Evolutionary conservation across 2,113 vertebrate genomes (phyloP).

Genomic region (Psettodes erumei): DNA sequence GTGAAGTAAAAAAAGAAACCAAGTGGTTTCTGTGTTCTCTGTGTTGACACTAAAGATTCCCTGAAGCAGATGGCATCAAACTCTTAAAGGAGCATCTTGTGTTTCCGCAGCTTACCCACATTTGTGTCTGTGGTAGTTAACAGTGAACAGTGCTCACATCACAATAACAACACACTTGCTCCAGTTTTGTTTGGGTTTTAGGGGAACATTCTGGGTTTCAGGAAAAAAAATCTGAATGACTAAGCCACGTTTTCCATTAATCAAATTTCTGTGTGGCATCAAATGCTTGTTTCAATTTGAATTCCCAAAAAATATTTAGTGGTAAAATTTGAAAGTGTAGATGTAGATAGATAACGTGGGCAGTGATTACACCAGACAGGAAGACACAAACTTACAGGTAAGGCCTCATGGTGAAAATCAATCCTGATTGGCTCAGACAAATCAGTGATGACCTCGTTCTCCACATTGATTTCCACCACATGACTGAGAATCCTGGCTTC

Average conservation of each 20-base stretch:
- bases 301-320: neutral
- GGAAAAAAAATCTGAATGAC: too few relatives aligned
- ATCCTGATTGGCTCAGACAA: constrained; percentile 76
- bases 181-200: neutral
- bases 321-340: neutral
- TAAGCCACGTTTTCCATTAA: neutral
- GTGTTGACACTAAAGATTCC: neutral
- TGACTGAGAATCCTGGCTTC: constrained; percentile 40
- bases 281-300: neutral
- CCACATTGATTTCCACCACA: constrained; percentile 79
- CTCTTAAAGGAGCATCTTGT: neutral
- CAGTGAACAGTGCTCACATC: neutral
- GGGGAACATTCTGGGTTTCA: neutral
- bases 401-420: constrained; percentile 65
- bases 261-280: neutral
- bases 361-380: neutral
- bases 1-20: neutral
- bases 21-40: constrained; percentile 36
- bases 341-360: neutral
- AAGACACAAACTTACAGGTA: constrained; percentile 66
- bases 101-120: neutral
- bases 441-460: constrained; percentile 72
- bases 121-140: neutral
- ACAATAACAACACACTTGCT: neutral
- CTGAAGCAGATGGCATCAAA: neutral